Evolutionary conservation across 2,888 invertebrate species (phyloP).

Genomic region (Chrysomela aeneicollis): DNA sequence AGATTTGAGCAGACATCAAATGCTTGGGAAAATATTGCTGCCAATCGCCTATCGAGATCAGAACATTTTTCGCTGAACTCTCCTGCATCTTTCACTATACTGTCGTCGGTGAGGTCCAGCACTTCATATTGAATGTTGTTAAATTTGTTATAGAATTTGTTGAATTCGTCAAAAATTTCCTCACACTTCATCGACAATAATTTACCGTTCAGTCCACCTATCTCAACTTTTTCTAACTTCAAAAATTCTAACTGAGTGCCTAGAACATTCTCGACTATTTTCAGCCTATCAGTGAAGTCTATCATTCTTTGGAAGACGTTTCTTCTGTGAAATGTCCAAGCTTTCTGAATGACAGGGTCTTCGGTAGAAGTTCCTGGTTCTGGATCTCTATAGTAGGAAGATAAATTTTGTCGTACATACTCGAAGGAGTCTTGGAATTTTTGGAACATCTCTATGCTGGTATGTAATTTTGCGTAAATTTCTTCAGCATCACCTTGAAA

Average conservation of each 20-base stretch:
- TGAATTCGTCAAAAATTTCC: conserved; percentile 57
- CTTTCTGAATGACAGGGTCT: conserved; percentile 66
- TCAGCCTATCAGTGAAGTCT: conserved; percentile 70
- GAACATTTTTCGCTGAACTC: conserved; percentile 69
- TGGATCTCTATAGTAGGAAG: conserved; percentile 57
- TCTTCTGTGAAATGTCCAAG: conserved; percentile 79
- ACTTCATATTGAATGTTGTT: conserved; percentile 75
- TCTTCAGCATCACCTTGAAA: conserved; percentile 81
- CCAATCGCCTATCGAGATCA: conserved; percentile 80
- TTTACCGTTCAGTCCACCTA: conserved; percentile 59
- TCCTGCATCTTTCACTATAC: conserved; percentile 72
- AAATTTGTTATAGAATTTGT: conserved; percentile 59
- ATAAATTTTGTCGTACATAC: conserved; percentile 61
- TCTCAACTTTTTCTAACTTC: conserved; percentile 80
- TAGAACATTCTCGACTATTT: conserved; percentile 74
- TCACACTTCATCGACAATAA: conserved; percentile 54
- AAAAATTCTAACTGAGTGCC: conserved; percentile 81
- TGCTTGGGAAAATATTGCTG: conserved; percentile 80
- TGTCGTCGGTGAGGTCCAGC: conserved; percentile 73
- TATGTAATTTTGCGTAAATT: conserved; percentile 50
- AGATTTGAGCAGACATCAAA: conserved; percentile 81
- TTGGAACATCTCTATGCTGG: conserved; percentile 50
- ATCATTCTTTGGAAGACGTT: conserved; percentile 75
- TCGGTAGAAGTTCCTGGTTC: conserved; percentile 27
- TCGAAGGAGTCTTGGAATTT: conserved; percentile 60